These are phyloP conservation scores for Rhinogobius similis DNA, from an alignment of 2,113 vertebrate genomes.

Conservation along the genomic window DNA sequence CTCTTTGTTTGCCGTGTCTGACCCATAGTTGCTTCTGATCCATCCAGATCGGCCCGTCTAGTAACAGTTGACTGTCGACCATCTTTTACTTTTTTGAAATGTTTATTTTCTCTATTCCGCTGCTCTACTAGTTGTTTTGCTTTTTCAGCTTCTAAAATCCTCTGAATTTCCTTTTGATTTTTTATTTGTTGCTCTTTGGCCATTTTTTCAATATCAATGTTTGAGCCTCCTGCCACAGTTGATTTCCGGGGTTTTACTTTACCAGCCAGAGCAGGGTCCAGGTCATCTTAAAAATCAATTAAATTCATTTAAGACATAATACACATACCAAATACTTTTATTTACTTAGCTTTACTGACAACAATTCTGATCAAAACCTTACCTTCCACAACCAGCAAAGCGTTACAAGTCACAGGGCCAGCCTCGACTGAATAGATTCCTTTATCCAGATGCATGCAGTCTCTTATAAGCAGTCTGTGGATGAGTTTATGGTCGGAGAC, in stretches of 20 bases:
- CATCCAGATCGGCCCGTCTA: neutral
- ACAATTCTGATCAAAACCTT: neutral
- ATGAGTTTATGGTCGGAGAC: slow-evolving; percentile 80
- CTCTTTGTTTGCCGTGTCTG: neutral
- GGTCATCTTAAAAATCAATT: slow-evolving; percentile 47
- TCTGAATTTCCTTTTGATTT: slow-evolving; percentile 56
- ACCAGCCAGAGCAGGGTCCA: slow-evolving; percentile 18
- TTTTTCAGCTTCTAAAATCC: slow-evolving; percentile 47
- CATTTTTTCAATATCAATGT: slow-evolving; percentile 56
- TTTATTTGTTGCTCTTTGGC: slow-evolving; percentile 65
- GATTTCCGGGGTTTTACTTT: slow-evolving; percentile 54
- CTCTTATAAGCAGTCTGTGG: slow-evolving; percentile 80
- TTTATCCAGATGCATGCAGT: slow-evolving; percentile 70
- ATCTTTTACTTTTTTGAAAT: neutral
- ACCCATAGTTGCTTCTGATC: neutral
- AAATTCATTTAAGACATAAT: neutral
- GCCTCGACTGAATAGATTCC: slow-evolving; percentile 81
- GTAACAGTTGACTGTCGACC: slow-evolving; percentile 9
- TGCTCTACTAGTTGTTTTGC: slow-evolving; percentile 34
- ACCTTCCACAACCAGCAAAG: slow-evolving; percentile 86
- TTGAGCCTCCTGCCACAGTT: slow-evolving; percentile 36
- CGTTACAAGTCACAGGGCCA: slow-evolving; percentile 77
- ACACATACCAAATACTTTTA: neutral
- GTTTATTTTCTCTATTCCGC: slow-evolving; percentile 1
- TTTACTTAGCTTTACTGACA: neutral